A percentile compares a stretch with the other conserved stretches of the same genome.
These are phyloP conservation scores for Oreotrochilus melanogaster DNA, from an alignment of 2,113 vertebrate species.

Conservation along the genomic window DNA sequence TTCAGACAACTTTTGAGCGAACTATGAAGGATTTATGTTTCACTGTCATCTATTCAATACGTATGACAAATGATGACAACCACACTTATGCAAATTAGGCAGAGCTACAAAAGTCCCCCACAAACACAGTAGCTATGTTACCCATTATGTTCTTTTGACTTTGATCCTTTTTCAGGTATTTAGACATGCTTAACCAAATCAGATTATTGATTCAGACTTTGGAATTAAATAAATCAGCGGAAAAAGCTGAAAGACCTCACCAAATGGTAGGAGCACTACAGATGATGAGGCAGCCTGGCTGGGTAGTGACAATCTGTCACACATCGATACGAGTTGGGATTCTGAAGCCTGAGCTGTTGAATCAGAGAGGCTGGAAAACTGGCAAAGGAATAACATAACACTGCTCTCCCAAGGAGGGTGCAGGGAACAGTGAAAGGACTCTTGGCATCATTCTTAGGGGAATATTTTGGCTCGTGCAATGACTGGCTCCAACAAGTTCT, in stretches of 20 bases:
- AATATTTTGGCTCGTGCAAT: constrained; percentile 22
- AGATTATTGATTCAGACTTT: not conserved
- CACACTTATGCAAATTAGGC: not conserved
- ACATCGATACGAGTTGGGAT: not conserved
- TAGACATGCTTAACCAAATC: not conserved
- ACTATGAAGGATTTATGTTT: not conserved
- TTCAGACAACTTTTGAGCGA: not conserved
- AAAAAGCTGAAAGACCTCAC: not conserved
- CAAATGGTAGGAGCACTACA: not conserved
- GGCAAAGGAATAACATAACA: not conserved
- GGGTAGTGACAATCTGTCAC: not conserved
- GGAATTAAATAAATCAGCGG: not conserved
- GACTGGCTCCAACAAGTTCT: not conserved
- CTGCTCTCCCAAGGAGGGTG: not conserved
- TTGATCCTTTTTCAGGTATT: not conserved
- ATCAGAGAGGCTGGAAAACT: constrained; percentile 13
- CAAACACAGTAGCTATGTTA: not conserved
- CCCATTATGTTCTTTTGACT: not conserved
- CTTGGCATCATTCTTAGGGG: not conserved
- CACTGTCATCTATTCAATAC: not conserved
- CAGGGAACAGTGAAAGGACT: not conserved
- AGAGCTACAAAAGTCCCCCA: not conserved
- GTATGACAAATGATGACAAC: not conserved
- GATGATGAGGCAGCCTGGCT: not conserved
- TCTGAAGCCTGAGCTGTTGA: not conserved